These are phyloP conservation scores for Burhinus bistriatus DNA, from an alignment of 2,113 vertebrate species.

Conservation along the genomic window DNA sequence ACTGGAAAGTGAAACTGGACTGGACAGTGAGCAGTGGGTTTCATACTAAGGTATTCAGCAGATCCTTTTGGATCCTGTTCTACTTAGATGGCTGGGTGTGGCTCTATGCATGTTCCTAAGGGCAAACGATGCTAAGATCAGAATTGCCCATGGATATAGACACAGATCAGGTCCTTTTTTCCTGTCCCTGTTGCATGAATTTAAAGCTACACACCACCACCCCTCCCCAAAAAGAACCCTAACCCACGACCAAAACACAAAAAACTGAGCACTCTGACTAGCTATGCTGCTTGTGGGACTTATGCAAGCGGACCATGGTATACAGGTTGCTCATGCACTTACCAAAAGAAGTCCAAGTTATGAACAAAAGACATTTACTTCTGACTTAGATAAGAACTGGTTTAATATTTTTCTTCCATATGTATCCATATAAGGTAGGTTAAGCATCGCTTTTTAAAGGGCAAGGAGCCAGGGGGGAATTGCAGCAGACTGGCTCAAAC, in stretches of 20 bases:
- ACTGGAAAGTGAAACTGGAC: not conserved
- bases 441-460: conserved; percentile 49
- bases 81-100: not conserved
- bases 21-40: not conserved
- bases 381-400: not conserved
- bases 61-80: not conserved
- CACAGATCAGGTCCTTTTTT: not conserved
- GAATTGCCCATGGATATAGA: not conserved
- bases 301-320: rapidly evolving
- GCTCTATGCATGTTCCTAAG: not conserved
- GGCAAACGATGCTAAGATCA: not conserved
- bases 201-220: not conserved
- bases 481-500: conserved; percentile 4
- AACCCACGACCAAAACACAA: not conserved
- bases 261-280: not conserved
- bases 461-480: not conserved
- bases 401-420: not conserved
- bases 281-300: not conserved
- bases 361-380: not conserved
- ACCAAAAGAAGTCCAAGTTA: not conserved
- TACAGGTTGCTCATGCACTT: not conserved
- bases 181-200: not conserved
- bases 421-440: not conserved
- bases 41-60: not conserved
- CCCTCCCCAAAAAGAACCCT: rapidly evolving